Conservation (phyloP, 2,888 invertebrate species). For the Augochlorella aurata region DNA sequence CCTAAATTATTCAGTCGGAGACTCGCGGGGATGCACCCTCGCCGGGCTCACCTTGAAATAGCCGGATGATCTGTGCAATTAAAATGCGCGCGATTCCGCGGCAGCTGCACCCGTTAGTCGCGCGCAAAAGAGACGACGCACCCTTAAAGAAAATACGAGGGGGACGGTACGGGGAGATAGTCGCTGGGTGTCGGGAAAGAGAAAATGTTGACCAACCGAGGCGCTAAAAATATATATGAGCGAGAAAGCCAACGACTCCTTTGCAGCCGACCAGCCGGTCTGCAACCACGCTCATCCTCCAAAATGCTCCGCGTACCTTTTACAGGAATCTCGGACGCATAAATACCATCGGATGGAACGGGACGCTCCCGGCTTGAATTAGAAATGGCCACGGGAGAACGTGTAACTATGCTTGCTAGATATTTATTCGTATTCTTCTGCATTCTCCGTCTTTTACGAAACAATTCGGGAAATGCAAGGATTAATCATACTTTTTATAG, state of each 20-base stretch:
- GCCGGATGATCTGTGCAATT: constrained; percentile 67
- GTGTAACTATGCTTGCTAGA: no score
- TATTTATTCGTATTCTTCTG: no score
- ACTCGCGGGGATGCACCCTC: constrained; percentile 13
- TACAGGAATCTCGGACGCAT: constrained; percentile 56
- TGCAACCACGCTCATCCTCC: constrained; percentile 70
- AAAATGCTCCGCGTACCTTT: constrained; percentile 61
- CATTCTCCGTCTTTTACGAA: no score
- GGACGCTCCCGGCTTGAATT: constrained; percentile 19
- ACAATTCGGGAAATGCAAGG: no score
- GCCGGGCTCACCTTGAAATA: constrained; percentile 69
- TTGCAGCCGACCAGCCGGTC: constrained; percentile 13
- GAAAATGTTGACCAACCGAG: constrained; percentile 73
- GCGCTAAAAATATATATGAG: constrained; percentile 71
- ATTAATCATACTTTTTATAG: no score
- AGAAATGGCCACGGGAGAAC: constrained; percentile 12
- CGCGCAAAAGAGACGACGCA: constrained; percentile 39
- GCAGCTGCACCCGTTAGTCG: constrained; percentile 56
- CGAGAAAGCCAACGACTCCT: constrained; percentile 72
- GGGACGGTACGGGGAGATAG: constrained; percentile 14
- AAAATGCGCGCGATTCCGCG: constrained; percentile 65
- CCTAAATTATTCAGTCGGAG: constrained; percentile 16
- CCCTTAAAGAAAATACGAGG: constrained; percentile 52
- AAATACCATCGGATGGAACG: constrained; percentile 41
- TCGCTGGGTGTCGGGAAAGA: constrained; percentile 36